These are phyloP conservation scores for Agriopis leucophaearia DNA, from an alignment of 2,888 invertebrate species.

Conservation along the genomic window DNA sequence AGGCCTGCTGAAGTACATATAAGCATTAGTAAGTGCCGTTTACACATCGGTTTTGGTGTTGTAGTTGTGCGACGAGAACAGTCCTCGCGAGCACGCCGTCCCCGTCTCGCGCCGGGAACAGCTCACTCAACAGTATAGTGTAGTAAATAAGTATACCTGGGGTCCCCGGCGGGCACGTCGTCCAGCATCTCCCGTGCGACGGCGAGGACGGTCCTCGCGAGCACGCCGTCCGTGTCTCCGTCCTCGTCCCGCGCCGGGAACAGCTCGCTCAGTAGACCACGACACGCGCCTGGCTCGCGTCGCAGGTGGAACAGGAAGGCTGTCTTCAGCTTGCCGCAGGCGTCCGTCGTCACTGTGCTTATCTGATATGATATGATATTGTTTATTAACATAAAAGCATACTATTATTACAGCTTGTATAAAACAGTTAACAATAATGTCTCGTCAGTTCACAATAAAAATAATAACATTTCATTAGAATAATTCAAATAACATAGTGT, in stretches of 20 bases:
- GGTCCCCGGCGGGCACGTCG: conserved; percentile 96
- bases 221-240: conserved; percentile 63
- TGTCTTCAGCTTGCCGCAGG: conserved; percentile 87
- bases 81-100: conserved; percentile 69
- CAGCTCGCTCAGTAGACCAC: conserved; percentile 60
- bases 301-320: conserved; percentile 92
- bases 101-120: conserved; percentile 59
- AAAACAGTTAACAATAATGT: no score
- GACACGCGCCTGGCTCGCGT: conserved; percentile 69
- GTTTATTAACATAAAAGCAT: no score
- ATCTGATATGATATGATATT: no score
- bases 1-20: no score
- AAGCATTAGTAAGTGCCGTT: no score
- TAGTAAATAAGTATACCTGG: conserved; percentile 60
- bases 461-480: no score
- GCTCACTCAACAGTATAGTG: conserved; percentile 52
- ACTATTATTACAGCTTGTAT: no score
- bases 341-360: conserved; percentile 67
- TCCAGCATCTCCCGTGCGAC: conserved; percentile 93
- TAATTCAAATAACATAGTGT: no score
- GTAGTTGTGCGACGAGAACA: conserved; percentile 87
- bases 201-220: conserved; percentile 70
- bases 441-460: no score
- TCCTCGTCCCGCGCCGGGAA: conserved; percentile 55
- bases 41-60: no score